Evolutionary conservation across 2,888 invertebrate species (phyloP).

Genomic region (Epinotia nisella): DNA sequence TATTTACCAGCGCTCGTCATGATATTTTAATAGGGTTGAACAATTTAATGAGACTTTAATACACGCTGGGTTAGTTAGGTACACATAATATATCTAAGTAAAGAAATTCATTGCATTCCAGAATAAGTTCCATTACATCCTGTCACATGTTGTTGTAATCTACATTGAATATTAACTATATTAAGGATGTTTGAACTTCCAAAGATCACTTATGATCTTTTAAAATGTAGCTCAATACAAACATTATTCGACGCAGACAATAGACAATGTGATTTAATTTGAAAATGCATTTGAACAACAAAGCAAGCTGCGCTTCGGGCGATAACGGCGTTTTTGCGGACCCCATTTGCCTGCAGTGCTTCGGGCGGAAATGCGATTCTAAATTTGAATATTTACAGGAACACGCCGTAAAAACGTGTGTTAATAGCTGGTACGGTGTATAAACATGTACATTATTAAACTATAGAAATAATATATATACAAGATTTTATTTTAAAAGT

Average conservation of each 20-base stretch:
- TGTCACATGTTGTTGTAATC: background rate
- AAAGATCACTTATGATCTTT: background rate
- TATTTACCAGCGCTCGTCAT: conserved; percentile 29
- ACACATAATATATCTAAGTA: too few relatives aligned
- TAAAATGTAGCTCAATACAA: background rate
- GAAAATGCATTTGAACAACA: conserved; percentile 30
- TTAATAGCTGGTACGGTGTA: background rate
- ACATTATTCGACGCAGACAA: background rate
- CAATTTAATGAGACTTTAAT: too few relatives aligned
- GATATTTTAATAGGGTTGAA: conserved; percentile 33
- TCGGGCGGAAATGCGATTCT: conserved; percentile 18
- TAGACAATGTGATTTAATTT: conserved; percentile 23
- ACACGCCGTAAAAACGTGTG: background rate
- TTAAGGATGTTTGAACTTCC: background rate
- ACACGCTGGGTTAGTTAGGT: too few relatives aligned
- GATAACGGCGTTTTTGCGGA: conserved; percentile 12
- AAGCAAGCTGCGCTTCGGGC: conserved; percentile 9
- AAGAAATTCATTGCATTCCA: too few relatives aligned
- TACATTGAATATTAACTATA: background rate
- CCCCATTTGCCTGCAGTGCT: conserved; percentile 20
- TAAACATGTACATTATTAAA: background rate
- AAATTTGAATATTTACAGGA: conserved; percentile 34
- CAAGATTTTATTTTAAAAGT: background rate
- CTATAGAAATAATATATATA: background rate
- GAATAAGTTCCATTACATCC: background rate